These are phyloP conservation scores for Netta rufina DNA, from an alignment of 2,797 vertebrate genomes.

Conservation along the genomic window DNA sequence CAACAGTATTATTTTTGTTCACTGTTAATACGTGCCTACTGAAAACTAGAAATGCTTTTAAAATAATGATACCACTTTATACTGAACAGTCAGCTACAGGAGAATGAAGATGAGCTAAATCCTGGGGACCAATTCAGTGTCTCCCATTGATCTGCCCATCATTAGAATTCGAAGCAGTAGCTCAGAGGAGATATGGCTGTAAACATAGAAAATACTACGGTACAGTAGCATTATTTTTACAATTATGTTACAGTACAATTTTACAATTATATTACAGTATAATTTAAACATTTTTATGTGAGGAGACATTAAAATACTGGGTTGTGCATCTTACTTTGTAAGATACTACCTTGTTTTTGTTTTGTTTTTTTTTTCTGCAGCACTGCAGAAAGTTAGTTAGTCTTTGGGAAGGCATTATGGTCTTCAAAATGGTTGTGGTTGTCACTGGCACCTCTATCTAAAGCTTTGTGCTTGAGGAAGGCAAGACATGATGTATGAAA, in stretches of 20 bases:
- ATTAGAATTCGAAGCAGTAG: not conserved
- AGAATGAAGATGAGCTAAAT: not conserved
- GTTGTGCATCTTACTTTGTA: not conserved
- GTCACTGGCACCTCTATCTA: not conserved
- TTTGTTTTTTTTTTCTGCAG: not conserved
- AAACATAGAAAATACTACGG: not conserved
- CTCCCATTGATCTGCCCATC: not conserved
- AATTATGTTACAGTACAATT: too few species aligned
- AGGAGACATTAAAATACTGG: not conserved
- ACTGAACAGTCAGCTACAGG: not conserved
- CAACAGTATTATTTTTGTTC: not conserved
- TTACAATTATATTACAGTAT: too few species aligned
- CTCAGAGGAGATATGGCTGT: not conserved
- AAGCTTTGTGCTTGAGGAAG: not conserved
- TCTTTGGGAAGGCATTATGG: not conserved
- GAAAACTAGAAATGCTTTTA: conserved; percentile 30
- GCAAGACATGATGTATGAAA: not conserved
- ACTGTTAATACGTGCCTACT: not conserved
- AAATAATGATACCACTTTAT: not conserved
- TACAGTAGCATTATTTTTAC: not conserved
- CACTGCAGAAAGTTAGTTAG: not conserved
- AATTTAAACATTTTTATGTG: not conserved
- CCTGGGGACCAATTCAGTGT: not conserved
- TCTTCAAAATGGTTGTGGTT: not conserved
- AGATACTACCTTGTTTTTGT: not conserved